Evolutionary conservation across 2,888 invertebrate genomes (phyloP).

Genomic region (Itoplectis maculator): DNA sequence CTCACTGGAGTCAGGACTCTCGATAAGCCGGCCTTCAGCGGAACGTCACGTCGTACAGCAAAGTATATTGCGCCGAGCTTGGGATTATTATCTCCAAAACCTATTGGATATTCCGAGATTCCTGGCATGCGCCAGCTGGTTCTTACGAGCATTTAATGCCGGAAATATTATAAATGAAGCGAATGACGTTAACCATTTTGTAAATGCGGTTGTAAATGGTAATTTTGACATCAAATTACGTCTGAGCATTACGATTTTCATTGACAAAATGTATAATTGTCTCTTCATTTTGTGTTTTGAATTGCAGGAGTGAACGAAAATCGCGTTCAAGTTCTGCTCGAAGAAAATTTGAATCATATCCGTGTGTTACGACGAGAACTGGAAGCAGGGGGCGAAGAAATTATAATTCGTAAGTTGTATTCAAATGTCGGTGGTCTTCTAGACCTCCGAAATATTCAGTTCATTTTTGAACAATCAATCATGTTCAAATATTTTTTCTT

Average conservation of each 20-base stretch:
- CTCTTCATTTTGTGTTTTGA: constrained; percentile 9
- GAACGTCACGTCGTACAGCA: constrained; percentile 22
- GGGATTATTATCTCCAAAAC: constrained; percentile 27
- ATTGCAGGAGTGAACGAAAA: constrained; percentile 11
- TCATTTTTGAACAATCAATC: neutral
- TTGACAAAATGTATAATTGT: neutral
- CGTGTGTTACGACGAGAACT: constrained; percentile 12
- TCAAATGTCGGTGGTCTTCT: neutral
- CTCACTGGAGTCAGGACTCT: constrained; percentile 16
- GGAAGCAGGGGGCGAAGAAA: constrained; percentile 11
- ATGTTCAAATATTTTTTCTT: neutral
- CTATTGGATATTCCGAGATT: constrained; percentile 26
- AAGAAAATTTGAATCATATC: constrained; percentile 2
- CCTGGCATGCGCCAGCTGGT: constrained; percentile 29
- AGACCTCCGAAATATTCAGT: neutral
- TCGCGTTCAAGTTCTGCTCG: constrained; percentile 4
- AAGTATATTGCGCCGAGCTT: constrained; percentile 19
- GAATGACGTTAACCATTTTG: constrained; percentile 8
- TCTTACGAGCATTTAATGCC: neutral
- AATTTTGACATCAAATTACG: neutral
- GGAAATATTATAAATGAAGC: neutral
- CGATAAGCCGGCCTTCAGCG: constrained; percentile 33
- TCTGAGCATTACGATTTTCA: no score
- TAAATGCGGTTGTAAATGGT: constrained; percentile 13
- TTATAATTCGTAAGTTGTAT: constrained; percentile 18